Evolutionary conservation across 2,888 invertebrate species (phyloP).

Genomic region (Melanophora roralis): DNA sequence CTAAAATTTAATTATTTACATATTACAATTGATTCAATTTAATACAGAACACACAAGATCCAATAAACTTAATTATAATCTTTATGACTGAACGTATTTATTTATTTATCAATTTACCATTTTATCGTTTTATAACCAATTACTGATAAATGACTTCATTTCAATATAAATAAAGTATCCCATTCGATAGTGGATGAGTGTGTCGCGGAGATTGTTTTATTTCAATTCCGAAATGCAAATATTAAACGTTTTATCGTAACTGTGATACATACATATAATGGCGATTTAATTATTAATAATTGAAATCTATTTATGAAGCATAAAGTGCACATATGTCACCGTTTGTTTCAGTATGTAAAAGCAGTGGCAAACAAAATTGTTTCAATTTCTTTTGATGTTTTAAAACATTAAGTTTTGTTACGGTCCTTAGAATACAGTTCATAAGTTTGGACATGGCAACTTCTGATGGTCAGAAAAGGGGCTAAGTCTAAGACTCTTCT

Average conservation of each 20-base stretch:
- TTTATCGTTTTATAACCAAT: slow-evolving; percentile 37
- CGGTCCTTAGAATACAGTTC: no score
- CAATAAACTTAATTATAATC: slow-evolving; percentile 15
- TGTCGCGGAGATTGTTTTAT: no score
- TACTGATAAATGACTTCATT: slow-evolving; percentile 36
- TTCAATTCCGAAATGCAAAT: slow-evolving; percentile 43
- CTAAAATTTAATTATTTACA: background rate
- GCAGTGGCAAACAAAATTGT: background rate
- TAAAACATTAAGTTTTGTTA: no score
- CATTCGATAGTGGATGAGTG: no score
- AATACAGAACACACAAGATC: background rate
- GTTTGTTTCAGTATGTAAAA: background rate
- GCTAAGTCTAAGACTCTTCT: no score
- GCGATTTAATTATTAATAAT: slow-evolving; percentile 53
- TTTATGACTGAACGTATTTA: slow-evolving; percentile 11
- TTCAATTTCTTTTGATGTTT: no score
- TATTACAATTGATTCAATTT: background rate
- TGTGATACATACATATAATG: slow-evolving; percentile 52
- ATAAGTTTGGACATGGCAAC: no score
- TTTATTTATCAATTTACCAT: slow-evolving; percentile 37
- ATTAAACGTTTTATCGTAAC: slow-evolving; percentile 46
- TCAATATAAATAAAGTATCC: slow-evolving; percentile 1
- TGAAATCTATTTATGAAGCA: slow-evolving; percentile 41
- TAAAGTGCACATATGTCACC: background rate
- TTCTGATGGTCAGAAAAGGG: no score